Base-by-base conservation (phyloP, 2,797 vertebrate species). In the Petrocephalus schoutedeni region DNA sequence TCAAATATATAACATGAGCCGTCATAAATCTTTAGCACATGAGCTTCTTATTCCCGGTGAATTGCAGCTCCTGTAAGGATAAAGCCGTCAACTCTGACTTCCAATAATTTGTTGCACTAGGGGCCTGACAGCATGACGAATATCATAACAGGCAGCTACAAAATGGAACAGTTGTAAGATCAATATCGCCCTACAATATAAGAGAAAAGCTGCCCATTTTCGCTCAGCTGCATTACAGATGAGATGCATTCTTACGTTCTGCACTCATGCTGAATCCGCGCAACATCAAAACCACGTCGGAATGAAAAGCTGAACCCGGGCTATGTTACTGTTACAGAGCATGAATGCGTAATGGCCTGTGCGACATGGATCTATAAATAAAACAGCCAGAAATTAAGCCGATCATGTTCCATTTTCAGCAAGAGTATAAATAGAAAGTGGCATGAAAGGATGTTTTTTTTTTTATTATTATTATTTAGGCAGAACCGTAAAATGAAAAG, bases 151-250 rank as follows among this genome's bases (percentile, higher is more conserved):
- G 98, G 99, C 97, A 98, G 97, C 97, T 98, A 97, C 98, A 98
- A 98, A 98, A 99, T 98, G 97, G 97, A 96, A 97, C 98, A 97
- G 98, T 98, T 98, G 99, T 97, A 97, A 97, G 97, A 99, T 99
- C 97, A 97, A 99, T 99, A 99, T 99, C 98, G 97, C 96, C 92
- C 96, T 97, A 97, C 97, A 98, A 98, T 98, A 98, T 98, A 97
- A 97, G 45, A 49, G 80, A 71, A 97, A 97, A 97, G 97, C 96
- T 98, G 97, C 96, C 97, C 97, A 98, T 21, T 99, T 98, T 98
- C 98, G 98, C 97, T 97, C 97, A 98, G 98, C 97, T 98, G 97
- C 98, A 98, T 98, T 99, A 98, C 97, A 98, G 97, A 98, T 98
- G 97, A 98, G 97, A 97, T 97, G 97, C 97, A 98, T 98, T 98